Evolutionary conservation across 2,888 invertebrate species (phyloP), one percentile per base, ranked within the genome.

Genomic region (Acleris emargana): DNA sequence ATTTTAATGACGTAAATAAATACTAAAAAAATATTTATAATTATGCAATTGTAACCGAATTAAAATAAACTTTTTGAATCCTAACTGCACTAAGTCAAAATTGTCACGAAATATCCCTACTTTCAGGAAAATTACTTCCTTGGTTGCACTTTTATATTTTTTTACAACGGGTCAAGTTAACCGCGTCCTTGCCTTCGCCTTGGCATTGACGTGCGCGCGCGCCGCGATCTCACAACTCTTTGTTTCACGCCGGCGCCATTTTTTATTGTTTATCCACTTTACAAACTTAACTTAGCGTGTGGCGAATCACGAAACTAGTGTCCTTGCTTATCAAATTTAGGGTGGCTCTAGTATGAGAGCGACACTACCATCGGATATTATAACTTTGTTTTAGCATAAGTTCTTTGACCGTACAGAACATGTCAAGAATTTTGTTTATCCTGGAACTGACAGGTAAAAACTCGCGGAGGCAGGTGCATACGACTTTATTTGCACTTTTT

Each of bases 161-260:
- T n/a, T 45, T 45, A 45, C 6, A 5, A 45, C n/a, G 2, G 45
- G 51, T 13, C 22, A 22, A 22, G 11, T 20, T 22, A 73, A 71
- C 51, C 6, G 70, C 78, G 89, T 89, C 89, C 91, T 89, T 89
- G 89, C 84, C 76, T 67, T 82, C 69, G 86, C 86, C 86, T 88
- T 88, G 87, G 84, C 88, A 80, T 81, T 84, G 83, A 78, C 86
- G 86, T 84, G 82, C 84, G 83, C 77, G 77, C 78, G 82, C 83
- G 78, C 77, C 84, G 85, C 79, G 73, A 77, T 79, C 81, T 81
- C 79, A 79, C 84, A 78, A 84, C 79, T 84, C 90, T 89, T 90
- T 89, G 90, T 89, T 84, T 84, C 82, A 87, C 81, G 78, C 79
- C 80, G 80, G 79, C 80, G 80, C 71, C 73, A 75, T 71, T 74